phyloP scores from a whole-genome alignment of 2,797 vertebrate species.

The Bradypodion ventrale region DNA sequence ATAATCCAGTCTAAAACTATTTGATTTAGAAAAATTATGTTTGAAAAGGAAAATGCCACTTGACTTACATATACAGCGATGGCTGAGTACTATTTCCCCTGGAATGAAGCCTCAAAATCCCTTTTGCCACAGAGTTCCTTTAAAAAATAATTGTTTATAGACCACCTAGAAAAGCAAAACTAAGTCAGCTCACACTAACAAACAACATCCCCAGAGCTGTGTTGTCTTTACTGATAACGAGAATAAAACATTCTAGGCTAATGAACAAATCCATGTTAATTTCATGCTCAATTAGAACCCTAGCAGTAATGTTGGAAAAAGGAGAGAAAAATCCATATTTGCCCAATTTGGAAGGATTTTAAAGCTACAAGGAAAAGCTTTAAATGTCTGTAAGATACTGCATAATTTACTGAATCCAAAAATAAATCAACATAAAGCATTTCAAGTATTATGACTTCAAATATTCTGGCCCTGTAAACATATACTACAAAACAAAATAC shows the following conservation, averaged over 20 bases:
- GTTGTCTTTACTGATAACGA: constrained; percentile 30
- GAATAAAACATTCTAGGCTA: constrained; percentile 27
- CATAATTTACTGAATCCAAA: not conserved
- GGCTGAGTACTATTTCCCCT: not conserved
- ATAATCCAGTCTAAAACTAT: not conserved
- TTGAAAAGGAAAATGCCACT: not conserved
- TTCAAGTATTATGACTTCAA: constrained; percentile 4
- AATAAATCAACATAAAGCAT: not conserved
- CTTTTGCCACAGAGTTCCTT: constrained; percentile 18
- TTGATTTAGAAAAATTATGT: not conserved
- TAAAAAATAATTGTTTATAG: constrained; percentile 19
- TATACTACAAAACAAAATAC: not conserved
- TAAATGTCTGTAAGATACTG: not conserved
- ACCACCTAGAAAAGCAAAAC: constrained; percentile 24
- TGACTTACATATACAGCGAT: constrained; percentile 14
- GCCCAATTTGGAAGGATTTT: constrained; percentile 28
- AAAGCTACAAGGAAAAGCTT: constrained; percentile 7
- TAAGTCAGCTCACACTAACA: constrained; percentile 11
- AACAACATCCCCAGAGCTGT: not conserved
- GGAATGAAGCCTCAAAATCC: constrained; percentile 18
- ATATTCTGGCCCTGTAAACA: not conserved
- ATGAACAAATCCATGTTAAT: constrained; percentile 62
- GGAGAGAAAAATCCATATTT: constrained; percentile 5
- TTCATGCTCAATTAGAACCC: constrained; percentile 63
- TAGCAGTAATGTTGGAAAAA: not conserved